These are phyloP conservation scores for Xiphorhynchus elegans DNA, from an alignment of 2,113 vertebrate genomes.

Conservation along the genomic window DNA sequence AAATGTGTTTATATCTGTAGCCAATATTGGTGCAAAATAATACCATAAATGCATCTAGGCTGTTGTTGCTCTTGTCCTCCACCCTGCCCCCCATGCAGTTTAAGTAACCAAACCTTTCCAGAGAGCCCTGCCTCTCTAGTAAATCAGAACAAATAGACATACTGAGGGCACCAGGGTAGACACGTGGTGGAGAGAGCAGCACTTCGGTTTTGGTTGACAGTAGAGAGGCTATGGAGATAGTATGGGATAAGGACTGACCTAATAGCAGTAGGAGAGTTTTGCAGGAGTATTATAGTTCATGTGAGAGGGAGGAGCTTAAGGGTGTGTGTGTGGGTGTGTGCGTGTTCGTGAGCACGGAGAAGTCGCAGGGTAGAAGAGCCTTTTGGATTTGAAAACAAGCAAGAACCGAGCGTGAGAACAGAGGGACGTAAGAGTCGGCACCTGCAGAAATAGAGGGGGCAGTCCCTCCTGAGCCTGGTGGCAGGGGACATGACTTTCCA, in stretches of 20 bases:
- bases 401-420: neutral
- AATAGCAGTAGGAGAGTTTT: neutral
- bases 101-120: slow-evolving; percentile 29
- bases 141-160: slow-evolving; percentile 5
- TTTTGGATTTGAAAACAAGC: neutral
- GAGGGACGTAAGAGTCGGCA: neutral
- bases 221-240: neutral
- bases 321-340: neutral
- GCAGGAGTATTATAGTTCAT: neutral
- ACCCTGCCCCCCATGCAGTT: neutral
- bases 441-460: neutral
- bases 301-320: slow-evolving; percentile 42
- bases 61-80: neutral
- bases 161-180: neutral
- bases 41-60: slow-evolving; percentile 9
- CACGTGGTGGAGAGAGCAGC: neutral
- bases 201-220: neutral
- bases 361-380: neutral
- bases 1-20: neutral
- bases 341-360: neutral
- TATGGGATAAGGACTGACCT: neutral
- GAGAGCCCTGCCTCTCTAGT: neutral
- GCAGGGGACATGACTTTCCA: neutral
- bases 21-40: neutral
- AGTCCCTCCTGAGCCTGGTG: neutral